Percentiles rank a stretch among this genome's conserved stretches.
Conservation (phyloP, 2,888 invertebrate species). For the Callimorpha dominula region DNA sequence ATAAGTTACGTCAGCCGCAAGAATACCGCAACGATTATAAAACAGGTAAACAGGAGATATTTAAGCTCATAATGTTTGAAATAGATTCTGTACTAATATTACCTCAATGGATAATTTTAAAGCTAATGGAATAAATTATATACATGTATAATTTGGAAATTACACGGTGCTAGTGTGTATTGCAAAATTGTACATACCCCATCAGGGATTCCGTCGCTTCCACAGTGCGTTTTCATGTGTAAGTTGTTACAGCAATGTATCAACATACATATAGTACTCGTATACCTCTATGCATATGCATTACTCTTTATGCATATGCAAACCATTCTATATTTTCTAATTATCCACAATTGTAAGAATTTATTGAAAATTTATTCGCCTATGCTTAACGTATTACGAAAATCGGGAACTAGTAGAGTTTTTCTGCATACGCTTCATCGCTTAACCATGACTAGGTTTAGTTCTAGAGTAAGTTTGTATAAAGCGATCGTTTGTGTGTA, state of each 20-base stretch:
- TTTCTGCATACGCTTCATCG: background rate
- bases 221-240: background rate
- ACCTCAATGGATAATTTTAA: background rate
- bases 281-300: too few species aligned
- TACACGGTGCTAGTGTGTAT: too few species aligned
- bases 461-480: too few species aligned
- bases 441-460: background rate
- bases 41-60: constrained; percentile 28
- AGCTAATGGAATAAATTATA: background rate
- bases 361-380: background rate
- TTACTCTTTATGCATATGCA: background rate
- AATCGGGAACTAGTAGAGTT: background rate
- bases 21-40: constrained; percentile 43
- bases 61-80: constrained; percentile 22
- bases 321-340: background rate
- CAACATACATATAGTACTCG: too few species aligned
- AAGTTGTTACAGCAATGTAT: too few species aligned
- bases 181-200: background rate
- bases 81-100: constrained; percentile 1
- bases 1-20: constrained; percentile 46
- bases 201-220: background rate
- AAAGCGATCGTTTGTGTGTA: background rate
- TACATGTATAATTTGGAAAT: too few species aligned
- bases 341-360: background rate
- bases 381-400: background rate